These are phyloP conservation scores for Hylaeus anthracinus DNA, from an alignment of 1,140 invertebrate genomes.

Conservation along the genomic window DNA sequence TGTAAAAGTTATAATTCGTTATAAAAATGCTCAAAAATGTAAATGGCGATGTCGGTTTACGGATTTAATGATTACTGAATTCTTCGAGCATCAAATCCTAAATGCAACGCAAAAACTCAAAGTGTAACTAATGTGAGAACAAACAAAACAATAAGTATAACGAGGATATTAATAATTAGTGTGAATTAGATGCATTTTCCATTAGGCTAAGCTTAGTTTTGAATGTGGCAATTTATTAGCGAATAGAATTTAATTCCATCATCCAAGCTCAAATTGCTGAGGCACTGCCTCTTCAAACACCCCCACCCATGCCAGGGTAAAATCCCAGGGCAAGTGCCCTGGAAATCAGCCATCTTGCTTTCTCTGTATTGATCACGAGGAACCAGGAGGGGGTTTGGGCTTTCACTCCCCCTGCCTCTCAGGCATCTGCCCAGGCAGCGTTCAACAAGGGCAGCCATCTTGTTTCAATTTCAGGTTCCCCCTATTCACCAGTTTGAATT, in stretches of 20 bases:
- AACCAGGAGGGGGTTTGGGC: slow-evolving; percentile 67
- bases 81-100: neutral
- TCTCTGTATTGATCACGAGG: slow-evolving; percentile 79
- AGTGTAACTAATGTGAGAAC: no score
- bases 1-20: no score
- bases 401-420: slow-evolving; percentile 62
- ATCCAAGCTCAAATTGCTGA: slow-evolving; percentile 22
- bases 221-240: neutral
- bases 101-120: neutral
- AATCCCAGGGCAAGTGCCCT: slow-evolving; percentile 78
- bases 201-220: neutral
- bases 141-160: neutral
- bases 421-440: slow-evolving; percentile 61
- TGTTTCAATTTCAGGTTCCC: slow-evolving; percentile 76
- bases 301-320: slow-evolving; percentile 66
- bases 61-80: no score
- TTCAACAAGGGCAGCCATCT: slow-evolving; percentile 75
- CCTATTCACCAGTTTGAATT: slow-evolving; percentile 51
- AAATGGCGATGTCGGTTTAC: no score
- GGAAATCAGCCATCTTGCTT: slow-evolving; percentile 81
- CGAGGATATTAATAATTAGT: neutral
- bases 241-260: slow-evolving; percentile 24
- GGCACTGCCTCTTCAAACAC: slow-evolving; percentile 28
- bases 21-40: no score
- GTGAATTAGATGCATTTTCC: neutral